A percentile compares a stretch with the other conserved stretches of the same genome.
Evolutionary conservation across 2,888 invertebrate genomes (phyloP).

Genomic region (Cephus spinipes): DNA sequence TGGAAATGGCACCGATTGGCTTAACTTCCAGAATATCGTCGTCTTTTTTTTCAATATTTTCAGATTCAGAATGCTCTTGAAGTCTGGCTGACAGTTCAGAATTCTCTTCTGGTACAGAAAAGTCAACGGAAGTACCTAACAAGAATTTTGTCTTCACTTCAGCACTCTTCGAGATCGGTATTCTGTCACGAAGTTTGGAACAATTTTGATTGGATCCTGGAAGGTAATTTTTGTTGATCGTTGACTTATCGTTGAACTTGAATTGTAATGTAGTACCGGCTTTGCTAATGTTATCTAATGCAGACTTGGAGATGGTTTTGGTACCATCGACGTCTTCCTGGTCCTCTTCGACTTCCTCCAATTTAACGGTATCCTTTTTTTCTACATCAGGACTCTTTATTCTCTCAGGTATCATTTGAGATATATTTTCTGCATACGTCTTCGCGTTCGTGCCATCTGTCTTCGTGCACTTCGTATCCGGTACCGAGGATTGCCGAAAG

Average conservation of each 20-base stretch:
- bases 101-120: background rate
- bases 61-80: conserved; percentile 37
- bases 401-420: conserved; percentile 7
- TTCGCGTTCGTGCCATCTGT: conserved; percentile 25
- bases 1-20: conserved; percentile 55
- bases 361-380: conserved; percentile 27
- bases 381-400: conserved; percentile 11
- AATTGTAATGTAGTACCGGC: conserved; percentile 77
- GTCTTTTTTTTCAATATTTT: conserved; percentile 14
- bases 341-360: conserved; percentile 35
- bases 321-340: conserved; percentile 51
- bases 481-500: conserved; percentile 32
- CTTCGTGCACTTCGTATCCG: conserved; percentile 36
- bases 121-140: background rate
- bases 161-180: conserved; percentile 12
- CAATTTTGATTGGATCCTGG: conserved; percentile 52
- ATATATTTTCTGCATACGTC: conserved; percentile 7
- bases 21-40: conserved; percentile 37
- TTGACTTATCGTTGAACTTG: conserved; percentile 68
- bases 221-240: conserved; percentile 55
- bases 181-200: conserved; percentile 10
- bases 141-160: background rate
- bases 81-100: conserved; percentile 30
- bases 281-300: conserved; percentile 76
- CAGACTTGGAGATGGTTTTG: conserved; percentile 71